phyloP scores from a whole-genome alignment of 2,888 invertebrate genomes.

The Ditula angustiorana region DNA sequence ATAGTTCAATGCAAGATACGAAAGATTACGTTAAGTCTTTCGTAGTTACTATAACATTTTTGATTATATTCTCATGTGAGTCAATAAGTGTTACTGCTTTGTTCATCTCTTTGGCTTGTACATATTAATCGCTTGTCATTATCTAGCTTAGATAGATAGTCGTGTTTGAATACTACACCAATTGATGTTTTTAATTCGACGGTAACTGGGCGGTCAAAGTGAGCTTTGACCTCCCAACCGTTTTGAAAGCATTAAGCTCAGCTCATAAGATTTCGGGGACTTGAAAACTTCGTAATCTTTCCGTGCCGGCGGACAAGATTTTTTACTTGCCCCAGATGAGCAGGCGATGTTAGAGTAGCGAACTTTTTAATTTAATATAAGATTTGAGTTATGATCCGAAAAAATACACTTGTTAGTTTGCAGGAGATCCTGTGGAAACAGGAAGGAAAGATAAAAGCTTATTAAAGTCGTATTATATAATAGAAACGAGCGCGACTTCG shows the following conservation, averaged over 20 bases:
- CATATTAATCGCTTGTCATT: neutral
- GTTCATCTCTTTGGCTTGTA: neutral
- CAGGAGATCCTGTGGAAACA: constrained; percentile 8
- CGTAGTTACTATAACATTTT: neutral
- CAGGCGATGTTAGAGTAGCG: constrained; percentile 44
- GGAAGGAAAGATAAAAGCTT: neutral
- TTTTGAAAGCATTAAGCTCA: constrained; percentile 31
- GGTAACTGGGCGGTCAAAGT: constrained; percentile 13
- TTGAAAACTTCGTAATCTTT: constrained; percentile 60
- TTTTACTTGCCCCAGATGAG: constrained; percentile 58
- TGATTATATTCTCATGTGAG: neutral
- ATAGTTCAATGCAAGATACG: neutral
- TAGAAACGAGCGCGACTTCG: no score
- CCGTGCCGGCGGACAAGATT: constrained; percentile 64
- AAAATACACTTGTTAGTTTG: constrained; percentile 18
- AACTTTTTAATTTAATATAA: constrained; percentile 41
- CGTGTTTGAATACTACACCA: neutral
- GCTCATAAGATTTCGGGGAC: constrained; percentile 39
- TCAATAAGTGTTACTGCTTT: neutral
- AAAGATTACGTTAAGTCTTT: neutral
- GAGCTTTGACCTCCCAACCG: constrained; percentile 11
- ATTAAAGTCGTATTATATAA: neutral
- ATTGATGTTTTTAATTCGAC: constrained; percentile 19
- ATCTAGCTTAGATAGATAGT: neutral
- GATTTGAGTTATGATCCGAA: constrained; percentile 36